Conservation (phyloP, 2,113 vertebrate genomes). For the Rhabdomys dilectus region DNA sequence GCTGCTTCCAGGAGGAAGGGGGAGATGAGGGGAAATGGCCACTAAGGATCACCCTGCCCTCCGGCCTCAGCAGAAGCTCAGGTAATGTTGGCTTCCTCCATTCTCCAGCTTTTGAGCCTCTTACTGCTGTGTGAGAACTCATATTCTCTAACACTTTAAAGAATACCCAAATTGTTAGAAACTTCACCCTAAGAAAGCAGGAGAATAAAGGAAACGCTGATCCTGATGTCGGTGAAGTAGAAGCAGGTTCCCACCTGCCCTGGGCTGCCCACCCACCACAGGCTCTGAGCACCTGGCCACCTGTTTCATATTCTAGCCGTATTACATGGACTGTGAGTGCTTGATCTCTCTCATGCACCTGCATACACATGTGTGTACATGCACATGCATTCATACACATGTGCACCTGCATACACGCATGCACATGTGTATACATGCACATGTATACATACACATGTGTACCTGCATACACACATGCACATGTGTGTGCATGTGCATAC, state of each 20-base stretch:
- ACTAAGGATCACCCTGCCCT: neutral
- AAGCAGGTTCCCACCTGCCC: neutral
- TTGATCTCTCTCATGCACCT: neutral
- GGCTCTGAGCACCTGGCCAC: neutral
- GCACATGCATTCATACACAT: neutral
- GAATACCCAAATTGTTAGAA: slow-evolving; percentile 8
- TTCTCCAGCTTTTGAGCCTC: neutral
- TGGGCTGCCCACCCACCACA: neutral
- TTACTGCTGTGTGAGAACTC: neutral
- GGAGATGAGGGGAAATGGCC: fast-evolving
- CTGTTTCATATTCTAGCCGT: neutral
- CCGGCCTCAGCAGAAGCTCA: neutral
- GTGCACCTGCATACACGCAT: fast-evolving
- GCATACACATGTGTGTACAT: no score
- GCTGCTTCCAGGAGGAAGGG: neutral
- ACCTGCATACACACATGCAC: fast-evolving
- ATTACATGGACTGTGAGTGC: no score
- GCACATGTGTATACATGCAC: no score
- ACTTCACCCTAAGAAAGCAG: neutral
- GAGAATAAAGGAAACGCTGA: neutral
- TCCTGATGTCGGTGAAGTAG: neutral
- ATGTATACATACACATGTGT: no score
- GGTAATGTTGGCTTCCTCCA: neutral
- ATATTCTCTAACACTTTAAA: neutral
- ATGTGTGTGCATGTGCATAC: no score